Percentiles rank a stretch among this genome's conserved stretches.
These are phyloP conservation scores for Listrodromus nycthemerus DNA, from an alignment of 2,888 invertebrate species.

Conservation along the genomic window DNA sequence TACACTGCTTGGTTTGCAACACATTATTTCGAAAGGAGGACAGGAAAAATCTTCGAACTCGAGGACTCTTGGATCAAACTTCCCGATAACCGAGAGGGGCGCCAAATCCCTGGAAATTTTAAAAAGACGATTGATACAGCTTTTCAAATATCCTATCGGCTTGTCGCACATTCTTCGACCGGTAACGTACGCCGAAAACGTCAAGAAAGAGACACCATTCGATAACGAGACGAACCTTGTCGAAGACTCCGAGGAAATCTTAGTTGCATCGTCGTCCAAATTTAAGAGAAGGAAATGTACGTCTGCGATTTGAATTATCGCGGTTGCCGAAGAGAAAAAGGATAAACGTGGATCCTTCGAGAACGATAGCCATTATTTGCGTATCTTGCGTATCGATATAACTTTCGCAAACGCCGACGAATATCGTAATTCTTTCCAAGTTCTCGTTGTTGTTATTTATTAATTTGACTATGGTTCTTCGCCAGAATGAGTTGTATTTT, in stretches of 20 bases:
- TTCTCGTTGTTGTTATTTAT: not conserved
- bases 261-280: not conserved
- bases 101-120: constrained; percentile 64
- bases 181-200: not conserved
- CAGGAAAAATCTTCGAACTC: not conserved
- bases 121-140: constrained; percentile 74
- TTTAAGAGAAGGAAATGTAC: constrained; percentile 26
- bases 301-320: not conserved
- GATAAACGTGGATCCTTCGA: not conserved
- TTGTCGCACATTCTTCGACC: constrained; percentile 71
- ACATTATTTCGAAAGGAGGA: constrained; percentile 51
- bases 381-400: not conserved
- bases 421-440: not conserved
- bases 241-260: not conserved
- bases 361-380: not conserved
- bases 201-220: not conserved
- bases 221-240: not conserved
- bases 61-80: not conserved
- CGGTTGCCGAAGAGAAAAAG: not conserved
- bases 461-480: not conserved
- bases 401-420: not conserved
- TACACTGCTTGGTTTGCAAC: constrained; percentile 67
- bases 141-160: constrained; percentile 79
- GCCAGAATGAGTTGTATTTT: not conserved
- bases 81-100: not conserved